These are phyloP conservation scores for Cryptocheilus praepositus DNA, from an alignment of 2,888 invertebrate genomes.

Conservation along the genomic window DNA sequence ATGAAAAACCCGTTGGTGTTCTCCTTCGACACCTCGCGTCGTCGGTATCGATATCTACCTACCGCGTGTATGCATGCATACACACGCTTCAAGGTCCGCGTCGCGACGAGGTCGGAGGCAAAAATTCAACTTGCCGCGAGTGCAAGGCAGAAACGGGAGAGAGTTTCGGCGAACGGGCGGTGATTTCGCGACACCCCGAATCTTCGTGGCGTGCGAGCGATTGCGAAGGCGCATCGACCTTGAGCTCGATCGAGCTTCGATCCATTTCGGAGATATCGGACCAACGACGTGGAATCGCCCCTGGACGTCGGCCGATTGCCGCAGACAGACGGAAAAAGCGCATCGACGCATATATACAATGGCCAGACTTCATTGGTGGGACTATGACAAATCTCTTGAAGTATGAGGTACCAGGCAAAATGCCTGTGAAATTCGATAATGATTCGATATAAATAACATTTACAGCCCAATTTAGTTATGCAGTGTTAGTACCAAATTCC, in stretches of 20 bases:
- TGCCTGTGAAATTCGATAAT: no score
- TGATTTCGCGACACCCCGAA: constrained; percentile 44
- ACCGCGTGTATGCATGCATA: no score
- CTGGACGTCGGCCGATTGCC: constrained; percentile 28
- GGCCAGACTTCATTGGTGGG: no score
- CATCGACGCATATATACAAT: constrained; percentile 15
- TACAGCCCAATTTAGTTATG: no score
- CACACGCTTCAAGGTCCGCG: constrained; percentile 21
- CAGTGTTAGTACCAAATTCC: no score
- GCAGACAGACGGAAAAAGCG: constrained; percentile 23
- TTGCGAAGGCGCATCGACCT: constrained; percentile 56
- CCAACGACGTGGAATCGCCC: constrained; percentile 8
- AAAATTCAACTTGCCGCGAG: constrained; percentile 33
- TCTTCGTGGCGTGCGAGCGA: constrained; percentile 31
- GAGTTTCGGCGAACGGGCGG: constrained; percentile 4
- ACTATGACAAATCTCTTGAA: no score
- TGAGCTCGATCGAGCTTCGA: constrained; percentile 67
- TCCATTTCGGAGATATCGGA: constrained; percentile 66
- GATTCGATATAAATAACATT: no score
- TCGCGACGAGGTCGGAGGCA: constrained; percentile 20
- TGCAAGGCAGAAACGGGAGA: constrained; percentile 21
- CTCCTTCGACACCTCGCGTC: constrained; percentile 16
- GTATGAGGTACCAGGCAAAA: no score
- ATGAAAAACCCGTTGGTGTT: constrained; percentile 41
- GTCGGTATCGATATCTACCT: constrained; percentile 12